These are phyloP conservation scores for Athalia circularis DNA, from an alignment of 2,888 invertebrate genomes.

Conservation along the genomic window DNA sequence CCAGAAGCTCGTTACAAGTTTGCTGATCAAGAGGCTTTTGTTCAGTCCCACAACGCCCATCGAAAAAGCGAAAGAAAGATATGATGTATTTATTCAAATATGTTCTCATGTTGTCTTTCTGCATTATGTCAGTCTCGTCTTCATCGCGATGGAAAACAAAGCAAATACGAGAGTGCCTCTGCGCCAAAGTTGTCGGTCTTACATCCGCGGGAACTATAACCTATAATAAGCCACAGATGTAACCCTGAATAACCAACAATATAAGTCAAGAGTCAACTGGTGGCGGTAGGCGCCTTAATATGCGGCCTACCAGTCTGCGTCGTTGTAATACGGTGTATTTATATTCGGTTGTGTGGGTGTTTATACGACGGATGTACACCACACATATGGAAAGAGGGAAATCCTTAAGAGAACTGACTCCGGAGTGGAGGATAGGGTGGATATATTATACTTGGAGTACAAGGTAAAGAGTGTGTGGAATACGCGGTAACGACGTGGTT, in stretches of 20 bases:
- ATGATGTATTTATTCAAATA: no score
- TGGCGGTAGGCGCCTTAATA: conserved; percentile 31
- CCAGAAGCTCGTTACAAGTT: no score
- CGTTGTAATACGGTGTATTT: conserved; percentile 27
- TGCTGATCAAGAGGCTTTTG: no score
- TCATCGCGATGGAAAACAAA: not conserved
- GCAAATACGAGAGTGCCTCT: not conserved
- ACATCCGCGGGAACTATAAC: not conserved
- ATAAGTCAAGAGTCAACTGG: conserved; percentile 36
- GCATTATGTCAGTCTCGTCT: not conserved
- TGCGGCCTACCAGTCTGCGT: conserved; percentile 24
- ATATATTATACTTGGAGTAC: conserved; percentile 1
- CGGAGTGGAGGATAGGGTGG: no score
- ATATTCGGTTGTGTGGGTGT: not conserved
- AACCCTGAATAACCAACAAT: conserved; percentile 38
- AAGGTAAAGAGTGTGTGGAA: conserved; percentile 1
- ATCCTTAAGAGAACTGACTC: no score
- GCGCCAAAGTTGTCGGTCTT: conserved; percentile 2
- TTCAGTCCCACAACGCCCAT: not conserved
- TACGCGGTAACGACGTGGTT: conserved; percentile 35
- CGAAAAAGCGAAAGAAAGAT: not conserved
- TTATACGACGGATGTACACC: no score
- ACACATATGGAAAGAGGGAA: no score
- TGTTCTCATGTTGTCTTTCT: not conserved
- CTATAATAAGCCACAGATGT: conserved; percentile 31